phyloP scores from a whole-genome alignment of 1,140 invertebrate species.

The Apocrypta bakeri region DNA sequence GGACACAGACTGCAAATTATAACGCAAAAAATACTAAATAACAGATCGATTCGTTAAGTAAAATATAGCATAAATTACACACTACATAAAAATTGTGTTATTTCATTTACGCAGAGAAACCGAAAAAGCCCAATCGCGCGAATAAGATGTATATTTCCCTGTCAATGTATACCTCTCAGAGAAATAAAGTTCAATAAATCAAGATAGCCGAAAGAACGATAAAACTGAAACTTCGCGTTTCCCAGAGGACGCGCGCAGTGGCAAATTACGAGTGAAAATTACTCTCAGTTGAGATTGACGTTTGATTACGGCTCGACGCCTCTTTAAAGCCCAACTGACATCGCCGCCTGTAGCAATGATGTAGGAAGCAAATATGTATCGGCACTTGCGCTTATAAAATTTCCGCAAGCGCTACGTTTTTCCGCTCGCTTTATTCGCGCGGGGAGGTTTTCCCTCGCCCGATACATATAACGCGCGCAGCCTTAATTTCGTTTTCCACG shows the following conservation, averaged over 20 bases:
- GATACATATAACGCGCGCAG: background rate
- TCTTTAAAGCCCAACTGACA: slow-evolving; percentile 8
- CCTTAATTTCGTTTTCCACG: slow-evolving; percentile 54
- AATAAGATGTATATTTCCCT: too few species aligned
- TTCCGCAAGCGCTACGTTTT: slow-evolving; percentile 14
- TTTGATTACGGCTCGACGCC: slow-evolving; percentile 59
- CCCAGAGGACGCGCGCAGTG: slow-evolving; percentile 40
- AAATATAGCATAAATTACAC: too few species aligned
- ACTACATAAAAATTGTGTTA: too few species aligned
- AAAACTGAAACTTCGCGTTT: slow-evolving; percentile 40
- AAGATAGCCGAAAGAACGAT: slow-evolving; percentile 24
- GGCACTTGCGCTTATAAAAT: slow-evolving; percentile 31
- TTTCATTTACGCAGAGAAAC: too few species aligned
- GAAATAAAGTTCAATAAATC: slow-evolving; percentile 42
- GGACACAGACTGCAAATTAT: too few species aligned
- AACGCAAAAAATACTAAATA: too few species aligned
- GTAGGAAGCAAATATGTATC: slow-evolving; percentile 28
- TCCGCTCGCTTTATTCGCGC: slow-evolving; percentile 23
- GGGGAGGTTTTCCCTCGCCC: slow-evolving; percentile 26
- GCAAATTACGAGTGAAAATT: slow-evolving; percentile 65
- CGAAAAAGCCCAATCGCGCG: too few species aligned
- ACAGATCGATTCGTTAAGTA: too few species aligned
- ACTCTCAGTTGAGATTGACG: slow-evolving; percentile 66
- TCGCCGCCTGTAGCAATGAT: background rate
- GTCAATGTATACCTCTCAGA: too few species aligned